Base-by-base conservation (phyloP, 2,888 invertebrate species). In the Zele albiditarsus region DNA sequence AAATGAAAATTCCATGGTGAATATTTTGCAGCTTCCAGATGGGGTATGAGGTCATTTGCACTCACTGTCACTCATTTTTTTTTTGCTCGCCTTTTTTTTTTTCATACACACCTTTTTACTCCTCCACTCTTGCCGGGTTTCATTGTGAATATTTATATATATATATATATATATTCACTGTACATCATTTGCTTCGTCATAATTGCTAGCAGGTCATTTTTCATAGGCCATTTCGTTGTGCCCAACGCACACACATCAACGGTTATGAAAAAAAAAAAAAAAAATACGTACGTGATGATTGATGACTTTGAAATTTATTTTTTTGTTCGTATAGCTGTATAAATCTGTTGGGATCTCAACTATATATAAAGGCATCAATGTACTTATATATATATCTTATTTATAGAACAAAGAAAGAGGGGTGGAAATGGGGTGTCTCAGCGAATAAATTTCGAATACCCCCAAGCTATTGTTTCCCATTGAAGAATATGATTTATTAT, bases 191-290 rank as follows among this genome's bases (percentile, higher is more conserved):
- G 67, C 73, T 72, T 76, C 79, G 79, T 85, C 82, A 84, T 85
- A 85, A 85, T 85, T 85, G 84, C 82, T 79, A 78, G 77, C 77
- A 74, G 82, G 81, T 85, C 84, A 85, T 85, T 85, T 85, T 84
- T 85, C 85, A 85, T 79, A 78, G 80, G 82, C 79, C 79, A 79
- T 83, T 82, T 83, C 80, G 79, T 73, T 71, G 63, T 73, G 73
- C 63, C 20, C 58, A 67, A 49, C 65, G 63, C 75, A 74, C 20
- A 63, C 73, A 71, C 71, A 76, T 71, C 76, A 67, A 63, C 73
- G 65, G 73, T 58, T 65, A 77, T 28, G 16, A 79, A 76, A 63
- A 67, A 66, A 49, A 65, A 79, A 76, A 63, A 67, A 66, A 49
- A 65, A 78, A 75, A 75, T 74, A 76, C 25, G 28, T 46, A 3